Percentiles rank a stretch among this genome's conserved stretches.
phyloP scores from a whole-genome alignment of 2,888 invertebrate species.

The Tethea ocularis region DNA sequence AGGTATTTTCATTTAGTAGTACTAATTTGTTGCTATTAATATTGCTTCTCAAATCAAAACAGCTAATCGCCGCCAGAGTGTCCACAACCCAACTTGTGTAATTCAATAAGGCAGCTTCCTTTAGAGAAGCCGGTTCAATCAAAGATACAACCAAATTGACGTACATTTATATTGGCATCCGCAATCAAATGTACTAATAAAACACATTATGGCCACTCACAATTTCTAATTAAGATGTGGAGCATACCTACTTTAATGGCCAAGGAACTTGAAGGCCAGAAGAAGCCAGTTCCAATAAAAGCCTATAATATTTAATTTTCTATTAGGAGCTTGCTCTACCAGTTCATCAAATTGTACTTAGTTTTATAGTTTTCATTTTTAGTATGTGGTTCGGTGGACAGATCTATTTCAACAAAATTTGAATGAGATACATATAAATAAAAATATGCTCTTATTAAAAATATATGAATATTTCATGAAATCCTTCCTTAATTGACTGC shows the following conservation, averaged over 20 bases:
- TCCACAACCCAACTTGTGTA: conserved; percentile 31
- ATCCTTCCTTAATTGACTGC: no score
- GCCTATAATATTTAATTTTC: conserved; percentile 3
- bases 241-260: conserved; percentile 21
- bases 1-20: no score
- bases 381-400: background rate
- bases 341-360: conserved; percentile 5
- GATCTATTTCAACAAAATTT: no score
- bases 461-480: no score
- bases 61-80: conserved; percentile 7
- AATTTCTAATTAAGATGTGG: conserved; percentile 54
- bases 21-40: no score
- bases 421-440: no score
- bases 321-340: background rate
- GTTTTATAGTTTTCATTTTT: background rate
- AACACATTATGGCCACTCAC: conserved; percentile 48
- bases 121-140: conserved; percentile 46
- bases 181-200: conserved; percentile 53
- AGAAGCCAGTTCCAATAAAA: conserved; percentile 2
- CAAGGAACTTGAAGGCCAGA: conserved; percentile 10
- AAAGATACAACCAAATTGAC: conserved; percentile 35
- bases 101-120: conserved; percentile 48
- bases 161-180: conserved; percentile 46
- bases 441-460: no score
- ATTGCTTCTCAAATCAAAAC: background rate